Evolutionary conservation across 1,140 invertebrate species (phyloP), one percentile per base, ranked within the genome.

Genomic region (Plodia interpunctella): DNA sequence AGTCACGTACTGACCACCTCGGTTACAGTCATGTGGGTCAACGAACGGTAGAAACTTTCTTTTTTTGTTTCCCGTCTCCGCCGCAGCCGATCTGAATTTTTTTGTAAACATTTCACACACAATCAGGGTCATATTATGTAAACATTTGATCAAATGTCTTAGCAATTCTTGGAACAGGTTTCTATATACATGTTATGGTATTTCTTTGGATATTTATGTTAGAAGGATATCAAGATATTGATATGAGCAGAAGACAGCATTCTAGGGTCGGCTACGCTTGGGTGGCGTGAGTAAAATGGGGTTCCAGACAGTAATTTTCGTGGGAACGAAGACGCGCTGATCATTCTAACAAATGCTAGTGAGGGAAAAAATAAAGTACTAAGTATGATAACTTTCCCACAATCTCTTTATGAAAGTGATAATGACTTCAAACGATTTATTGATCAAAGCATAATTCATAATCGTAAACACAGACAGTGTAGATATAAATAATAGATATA

Each of bases 1-100:
- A 44, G 38, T 53, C 51, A 53, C 51, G 20, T 53, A 53, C 10
- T 25, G 21, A 25, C 51, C 19, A 25, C 9, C n/a, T 53, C 11
- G 51, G 19, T 15, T 28, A n/a, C 51, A 32, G 30, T 20, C 51
- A 53, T 53, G 51, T 53, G 51, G 51, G 51, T 53, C 51, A 21
- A 53, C 51, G 51, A 53, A 53, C 51, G 51, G 51, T 53, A 53
- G 19, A 20, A 21, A n/a, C 10, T 15, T 53, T 53, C n/a, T 15
- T 53, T 53, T 53, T 53, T 53, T 25, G 11, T 53, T 53, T 20
- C 4, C 10, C 18, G 10, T 13, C 20, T 53, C 19, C 51, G 11
- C 20, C 19, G 20, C 21, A 53, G 38, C 13, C 13, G 15, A 44
- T 15, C 38, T 15, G 38, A 44, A 15, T 44, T 15, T n/a, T 44